Conservation (phyloP, 2,888 invertebrate species). For the Mylabris sibirica region DNA sequence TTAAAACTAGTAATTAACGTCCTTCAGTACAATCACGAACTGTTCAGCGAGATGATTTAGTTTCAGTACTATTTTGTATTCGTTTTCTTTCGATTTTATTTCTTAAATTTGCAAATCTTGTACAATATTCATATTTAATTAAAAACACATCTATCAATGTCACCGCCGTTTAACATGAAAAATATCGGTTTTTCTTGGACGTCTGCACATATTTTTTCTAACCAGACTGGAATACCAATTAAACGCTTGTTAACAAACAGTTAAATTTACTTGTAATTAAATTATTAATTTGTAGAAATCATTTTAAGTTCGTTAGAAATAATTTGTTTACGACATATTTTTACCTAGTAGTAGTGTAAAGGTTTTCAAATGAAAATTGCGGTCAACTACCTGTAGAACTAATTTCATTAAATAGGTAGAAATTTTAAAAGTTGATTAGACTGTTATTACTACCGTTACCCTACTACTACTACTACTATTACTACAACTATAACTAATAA, state of each 20-base stretch:
- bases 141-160: neutral
- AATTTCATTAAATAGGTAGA: neutral
- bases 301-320: neutral
- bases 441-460: constrained; percentile 3
- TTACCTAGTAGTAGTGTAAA: neutral
- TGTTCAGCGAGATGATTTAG: neutral
- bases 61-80: neutral
- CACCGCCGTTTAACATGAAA: too few species aligned
- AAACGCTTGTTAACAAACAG: neutral
- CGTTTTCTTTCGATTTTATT: neutral
- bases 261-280: neutral
- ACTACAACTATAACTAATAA: too few species aligned
- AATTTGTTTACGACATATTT: constrained; percentile 3
- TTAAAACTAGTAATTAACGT: constrained; percentile 37
- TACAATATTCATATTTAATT: constrained; percentile 5
- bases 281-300: neutral
- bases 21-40: constrained; percentile 32
- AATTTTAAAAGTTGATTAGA: constrained; percentile 2
- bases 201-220: neutral
- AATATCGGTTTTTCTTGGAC: neutral
- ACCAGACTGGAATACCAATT: neutral
- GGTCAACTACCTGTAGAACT: constrained; percentile 6
- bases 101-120: neutral
- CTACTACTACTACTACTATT: too few species aligned
- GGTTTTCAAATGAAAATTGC: neutral